Percentiles rank a stretch among this genome's conserved stretches.
phyloP scores from a whole-genome alignment of 2,888 invertebrate genomes.

The Norana najaformis region DNA sequence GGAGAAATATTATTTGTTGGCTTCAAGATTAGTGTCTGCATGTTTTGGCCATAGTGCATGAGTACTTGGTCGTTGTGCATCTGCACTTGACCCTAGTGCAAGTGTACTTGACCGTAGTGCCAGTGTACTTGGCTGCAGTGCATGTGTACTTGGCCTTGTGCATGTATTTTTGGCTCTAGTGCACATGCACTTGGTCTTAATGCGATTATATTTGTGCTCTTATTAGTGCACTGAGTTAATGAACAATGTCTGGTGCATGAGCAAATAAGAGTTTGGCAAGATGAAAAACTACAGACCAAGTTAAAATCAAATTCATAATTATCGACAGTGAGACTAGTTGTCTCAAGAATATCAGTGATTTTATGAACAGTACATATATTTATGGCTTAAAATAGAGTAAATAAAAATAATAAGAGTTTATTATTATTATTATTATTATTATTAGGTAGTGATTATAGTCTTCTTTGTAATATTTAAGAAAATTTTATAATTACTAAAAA shows the following conservation, averaged over 20 bases:
- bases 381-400: no score
- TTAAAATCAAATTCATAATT: no score
- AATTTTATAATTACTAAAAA: no score
- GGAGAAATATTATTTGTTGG: not conserved
- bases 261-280: not conserved
- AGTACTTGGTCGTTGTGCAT: not conserved
- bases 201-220: not conserved
- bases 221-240: not conserved
- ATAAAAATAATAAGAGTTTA: no score
- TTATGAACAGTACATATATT: no score
- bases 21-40: not conserved
- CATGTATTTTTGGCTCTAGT: not conserved
- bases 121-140: not conserved
- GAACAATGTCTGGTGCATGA: not conserved
- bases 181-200: constrained; percentile 13
- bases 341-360: no score
- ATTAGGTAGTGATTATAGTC: no score
- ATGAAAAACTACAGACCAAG: no score
- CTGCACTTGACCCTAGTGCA: not conserved
- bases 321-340: no score
- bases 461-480: no score
- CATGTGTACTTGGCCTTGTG: constrained; percentile 5
- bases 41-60: not conserved
- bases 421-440: no score
- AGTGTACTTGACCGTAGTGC: constrained; percentile 13